These are phyloP conservation scores for Balearica regulorum DNA, from an alignment of 2,797 vertebrate species.

Conservation along the genomic window DNA sequence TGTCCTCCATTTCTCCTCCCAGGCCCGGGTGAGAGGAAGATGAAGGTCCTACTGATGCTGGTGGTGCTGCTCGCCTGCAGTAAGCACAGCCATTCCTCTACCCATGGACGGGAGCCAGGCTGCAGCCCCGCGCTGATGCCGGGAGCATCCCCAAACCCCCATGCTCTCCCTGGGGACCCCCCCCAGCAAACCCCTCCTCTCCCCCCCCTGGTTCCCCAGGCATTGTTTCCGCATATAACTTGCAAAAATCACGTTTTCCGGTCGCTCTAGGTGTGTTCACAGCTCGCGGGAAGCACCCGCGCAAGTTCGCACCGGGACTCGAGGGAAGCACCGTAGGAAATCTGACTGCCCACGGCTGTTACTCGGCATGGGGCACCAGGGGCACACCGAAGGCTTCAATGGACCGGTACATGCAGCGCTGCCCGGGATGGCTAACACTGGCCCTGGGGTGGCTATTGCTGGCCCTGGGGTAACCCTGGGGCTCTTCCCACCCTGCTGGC, in stretches of 20 bases:
- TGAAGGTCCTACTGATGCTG: background rate
- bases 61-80: background rate
- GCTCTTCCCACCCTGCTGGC: rapidly evolving
- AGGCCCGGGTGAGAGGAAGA: constrained; percentile 2
- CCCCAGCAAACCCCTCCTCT: background rate
- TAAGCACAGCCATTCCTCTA: background rate
- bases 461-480: background rate
- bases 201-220: too few species aligned
- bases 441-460: background rate
- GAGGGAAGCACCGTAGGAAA: constrained; percentile 56
- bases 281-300: background rate
- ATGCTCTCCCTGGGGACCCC: background rate
- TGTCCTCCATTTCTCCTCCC: background rate
- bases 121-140: rapidly evolving
- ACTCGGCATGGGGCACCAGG: background rate
- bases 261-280: background rate
- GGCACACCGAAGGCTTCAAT: background rate
- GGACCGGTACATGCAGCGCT: background rate
- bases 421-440: rapidly evolving
- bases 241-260: background rate
- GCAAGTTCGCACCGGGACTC: background rate
- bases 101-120: background rate
- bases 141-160: background rate
- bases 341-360: background rate
- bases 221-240: background rate